phyloP scores from a whole-genome alignment of 92 coral and sea anemone species.

The Diadumene lineata region DNA sequence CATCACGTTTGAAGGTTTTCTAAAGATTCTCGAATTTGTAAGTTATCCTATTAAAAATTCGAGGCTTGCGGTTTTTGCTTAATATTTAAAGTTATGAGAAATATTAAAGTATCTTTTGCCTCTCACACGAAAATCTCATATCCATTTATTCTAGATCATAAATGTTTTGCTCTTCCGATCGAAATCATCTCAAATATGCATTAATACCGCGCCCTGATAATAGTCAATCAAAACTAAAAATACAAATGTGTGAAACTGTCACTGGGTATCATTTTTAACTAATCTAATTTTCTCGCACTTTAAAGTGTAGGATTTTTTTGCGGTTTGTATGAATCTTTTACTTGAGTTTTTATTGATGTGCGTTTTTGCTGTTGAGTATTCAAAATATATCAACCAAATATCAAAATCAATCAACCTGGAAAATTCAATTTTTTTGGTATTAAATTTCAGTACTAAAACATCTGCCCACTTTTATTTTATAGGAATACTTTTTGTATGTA shows the following conservation, averaged over 20 bases:
- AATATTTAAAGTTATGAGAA: too few species aligned
- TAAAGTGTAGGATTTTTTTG: too few species aligned
- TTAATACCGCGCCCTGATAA: conserved; percentile 24
- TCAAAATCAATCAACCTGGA: background rate
- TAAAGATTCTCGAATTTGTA: conserved; percentile 86
- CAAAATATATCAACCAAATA: background rate
- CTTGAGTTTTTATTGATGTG: too few species aligned
- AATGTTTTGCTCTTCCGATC: background rate
- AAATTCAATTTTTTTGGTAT: background rate
- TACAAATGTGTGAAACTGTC: background rate
- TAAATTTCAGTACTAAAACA: background rate
- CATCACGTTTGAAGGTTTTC: conserved; percentile 83
- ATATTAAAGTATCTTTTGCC: too few species aligned
- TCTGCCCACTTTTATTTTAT: background rate
- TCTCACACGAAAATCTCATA: background rate
- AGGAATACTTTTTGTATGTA: background rate
- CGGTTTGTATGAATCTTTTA: too few species aligned
- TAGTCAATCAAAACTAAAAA: background rate
- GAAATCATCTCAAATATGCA: conserved; percentile 23
- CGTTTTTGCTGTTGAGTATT: background rate
- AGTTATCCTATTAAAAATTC: conserved; percentile 38
- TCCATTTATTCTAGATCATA: background rate
- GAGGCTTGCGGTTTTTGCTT: too few species aligned
- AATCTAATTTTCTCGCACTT: background rate
- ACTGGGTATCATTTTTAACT: background rate